Base-by-base conservation (phyloP, 2,888 invertebrate genomes). In the Amblyteles armatorius region DNA sequence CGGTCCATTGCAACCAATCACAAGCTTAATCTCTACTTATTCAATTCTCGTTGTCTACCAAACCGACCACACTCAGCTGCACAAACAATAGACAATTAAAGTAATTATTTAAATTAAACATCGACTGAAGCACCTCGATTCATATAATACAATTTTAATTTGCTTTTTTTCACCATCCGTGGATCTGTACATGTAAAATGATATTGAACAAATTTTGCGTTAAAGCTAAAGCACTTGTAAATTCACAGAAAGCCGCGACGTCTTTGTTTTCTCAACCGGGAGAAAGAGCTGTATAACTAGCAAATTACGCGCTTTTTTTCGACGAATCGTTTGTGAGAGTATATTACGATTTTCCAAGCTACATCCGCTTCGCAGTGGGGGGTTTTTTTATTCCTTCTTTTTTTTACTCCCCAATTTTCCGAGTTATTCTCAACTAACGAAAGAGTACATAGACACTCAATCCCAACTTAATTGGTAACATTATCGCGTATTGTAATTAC, bases 401-500 rank as follows among this genome's bases (percentile, higher is more conserved):
- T 57, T 50, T 6, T 68, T 50, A 50, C 16, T 50, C 52, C 22
- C 29, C 29, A 16, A n/a, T 36, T 48, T 9, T 2, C 29, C 29
- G 33, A 63, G 33, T 71, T 22, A 69, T 13, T 50, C 52, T 48
- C 33, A 69, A 63, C 36, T 16, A 40, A 74, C 63, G 68, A 76
- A 73, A 68, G 87, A 88, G 81, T 90, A 90, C 84, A 87, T 90
- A 90, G 90, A 91, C 90, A 90, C 55, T 87, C 80, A 79, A 89
- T 89, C 87, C 73, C 89, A 87, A 86, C 87, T 86, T 87, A 88
- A 86, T 82, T 72, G 79, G 73, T 82, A 82, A 88, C 82, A 80
- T 86, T 83, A 82, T 33, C 72, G 85, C 85, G 86, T 78, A 81
- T 78, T 44, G 52, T 71, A 83, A 52, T 81, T 9, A 26, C 57